Conservation (phyloP, 2,113 vertebrate species). For the Chaenogobius annularis region DNA sequence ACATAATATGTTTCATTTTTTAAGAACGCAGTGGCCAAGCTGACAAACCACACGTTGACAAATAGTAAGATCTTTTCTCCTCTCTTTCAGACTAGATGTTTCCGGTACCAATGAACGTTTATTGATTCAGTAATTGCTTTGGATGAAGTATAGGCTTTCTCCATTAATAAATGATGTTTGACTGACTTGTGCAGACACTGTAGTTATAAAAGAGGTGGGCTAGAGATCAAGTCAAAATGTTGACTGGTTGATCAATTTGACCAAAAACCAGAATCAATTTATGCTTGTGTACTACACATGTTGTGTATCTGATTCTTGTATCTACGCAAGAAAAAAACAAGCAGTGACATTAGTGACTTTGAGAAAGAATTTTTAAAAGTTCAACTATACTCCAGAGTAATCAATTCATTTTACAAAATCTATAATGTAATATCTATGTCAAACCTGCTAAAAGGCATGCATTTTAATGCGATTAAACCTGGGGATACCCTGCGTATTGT, state of each 20-base stretch:
- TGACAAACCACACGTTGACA: conserved; percentile 69
- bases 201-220: conserved; percentile 49
- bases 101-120: conserved; percentile 64
- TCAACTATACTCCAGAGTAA: not conserved
- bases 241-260: too few relatives aligned
- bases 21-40: conserved; percentile 32
- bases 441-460: not conserved
- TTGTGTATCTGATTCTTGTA: not conserved
- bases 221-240: not conserved
- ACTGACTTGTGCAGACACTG: conserved; percentile 32
- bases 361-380: too few relatives aligned
- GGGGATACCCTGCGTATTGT: not conserved
- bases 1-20: conserved; percentile 36
- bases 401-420: not conserved
- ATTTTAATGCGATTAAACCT: not conserved
- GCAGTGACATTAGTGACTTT: not conserved
- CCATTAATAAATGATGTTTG: conserved; percentile 74
- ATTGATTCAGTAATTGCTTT: conserved; percentile 76
- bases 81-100: conserved; percentile 62
- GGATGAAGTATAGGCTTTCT: conserved; percentile 64
- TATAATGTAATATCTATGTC: not conserved
- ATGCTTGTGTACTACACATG: not conserved
- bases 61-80: conserved; percentile 46
- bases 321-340: not conserved
- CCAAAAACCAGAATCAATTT: not conserved